Conservation (phyloP, 1,140 invertebrate species). For the Pseudomyrmex flavicornis region DNA sequence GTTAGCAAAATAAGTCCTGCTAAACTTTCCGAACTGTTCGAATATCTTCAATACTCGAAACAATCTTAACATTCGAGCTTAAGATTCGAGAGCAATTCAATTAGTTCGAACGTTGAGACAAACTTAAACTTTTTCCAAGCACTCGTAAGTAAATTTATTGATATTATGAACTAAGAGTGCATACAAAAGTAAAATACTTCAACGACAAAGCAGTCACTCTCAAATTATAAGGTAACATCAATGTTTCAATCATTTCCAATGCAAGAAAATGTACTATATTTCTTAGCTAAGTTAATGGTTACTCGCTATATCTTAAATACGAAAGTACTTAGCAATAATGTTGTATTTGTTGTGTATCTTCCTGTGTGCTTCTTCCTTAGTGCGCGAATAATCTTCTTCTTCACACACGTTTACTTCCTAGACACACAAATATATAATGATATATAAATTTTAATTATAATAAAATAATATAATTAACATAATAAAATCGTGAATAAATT, state of each 20-base stretch:
- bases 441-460: not conserved
- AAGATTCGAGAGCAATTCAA: too few relatives aligned
- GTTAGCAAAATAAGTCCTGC: too few relatives aligned
- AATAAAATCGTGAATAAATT: not conserved
- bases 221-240: not conserved
- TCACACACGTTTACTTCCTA: constrained; percentile 70
- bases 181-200: constrained; percentile 4
- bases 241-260: constrained; percentile 43
- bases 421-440: constrained; percentile 41
- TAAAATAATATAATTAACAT: too few relatives aligned
- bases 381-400: not conserved
- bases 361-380: constrained; percentile 30
- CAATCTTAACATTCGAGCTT: too few relatives aligned
- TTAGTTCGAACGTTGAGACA: too few relatives aligned
- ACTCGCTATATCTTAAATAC: constrained; percentile 60
- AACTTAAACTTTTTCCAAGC: too few relatives aligned
- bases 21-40: too few relatives aligned
- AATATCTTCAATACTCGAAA: too few relatives aligned
- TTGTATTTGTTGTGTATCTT: constrained; percentile 54
- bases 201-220: not conserved
- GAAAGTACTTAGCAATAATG: constrained; percentile 58
- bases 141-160: not conserved
- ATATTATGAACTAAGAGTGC: constrained; percentile 12
- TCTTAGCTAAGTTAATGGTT: constrained; percentile 24
- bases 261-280: constrained; percentile 75